These are phyloP conservation scores for Sebastolobus alascanus DNA, from an alignment of 2,797 vertebrate species.

Conservation along the genomic window DNA sequence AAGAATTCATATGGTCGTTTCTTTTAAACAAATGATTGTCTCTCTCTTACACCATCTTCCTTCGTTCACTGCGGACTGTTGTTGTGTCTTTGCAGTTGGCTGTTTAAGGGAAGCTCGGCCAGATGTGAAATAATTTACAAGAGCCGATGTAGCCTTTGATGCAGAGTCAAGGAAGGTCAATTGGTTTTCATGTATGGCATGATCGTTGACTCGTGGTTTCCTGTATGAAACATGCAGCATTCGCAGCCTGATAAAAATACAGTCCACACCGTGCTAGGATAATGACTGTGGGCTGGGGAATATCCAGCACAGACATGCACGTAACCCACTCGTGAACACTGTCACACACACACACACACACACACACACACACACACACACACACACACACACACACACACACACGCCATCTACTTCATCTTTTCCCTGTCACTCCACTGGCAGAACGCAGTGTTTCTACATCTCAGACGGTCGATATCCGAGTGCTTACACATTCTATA, in stretches of 20 bases:
- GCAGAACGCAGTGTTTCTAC: conserved; percentile 59
- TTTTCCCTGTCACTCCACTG: conserved; percentile 46
- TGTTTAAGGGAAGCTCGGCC: conserved; percentile 43
- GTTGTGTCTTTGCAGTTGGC: conserved; percentile 44
- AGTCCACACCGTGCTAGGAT: conserved; percentile 20
- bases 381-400: conserved; percentile 1
- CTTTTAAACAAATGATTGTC: conserved; percentile 3
- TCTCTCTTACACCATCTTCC: conserved; percentile 2
- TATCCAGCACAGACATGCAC: conserved; percentile 7
- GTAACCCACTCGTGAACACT: conserved; percentile 2
- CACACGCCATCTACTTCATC: conserved; percentile 45
- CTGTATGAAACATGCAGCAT: conserved; percentile 55
- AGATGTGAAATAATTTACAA: conserved; percentile 67
- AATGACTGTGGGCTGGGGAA: conserved; percentile 42
- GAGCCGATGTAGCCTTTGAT: conserved; percentile 65
- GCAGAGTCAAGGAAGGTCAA: conserved; percentile 66
- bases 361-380: background rate
- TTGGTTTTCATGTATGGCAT: conserved; percentile 64
- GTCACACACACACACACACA: background rate
- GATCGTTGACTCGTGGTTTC: conserved; percentile 65
- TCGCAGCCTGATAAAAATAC: conserved; percentile 52
- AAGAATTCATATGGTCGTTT: background rate
- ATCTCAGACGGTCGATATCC: conserved; percentile 56
- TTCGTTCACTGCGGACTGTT: conserved; percentile 41
- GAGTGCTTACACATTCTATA: conserved; percentile 64